These are phyloP conservation scores for Pemphredon lugubris DNA, from an alignment of 2,888 invertebrate species.

Conservation along the genomic window DNA sequence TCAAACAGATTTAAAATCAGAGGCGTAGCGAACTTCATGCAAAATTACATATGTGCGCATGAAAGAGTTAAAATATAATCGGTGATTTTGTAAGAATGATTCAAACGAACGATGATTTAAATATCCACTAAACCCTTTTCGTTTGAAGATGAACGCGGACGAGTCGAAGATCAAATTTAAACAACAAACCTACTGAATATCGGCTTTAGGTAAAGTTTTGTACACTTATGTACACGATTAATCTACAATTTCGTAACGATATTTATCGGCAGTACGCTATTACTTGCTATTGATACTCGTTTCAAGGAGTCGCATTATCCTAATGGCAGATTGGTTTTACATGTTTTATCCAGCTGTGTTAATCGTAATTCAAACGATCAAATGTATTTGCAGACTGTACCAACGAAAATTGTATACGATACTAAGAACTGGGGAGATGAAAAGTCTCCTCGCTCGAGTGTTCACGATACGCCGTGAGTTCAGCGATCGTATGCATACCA, in stretches of 20 bases:
- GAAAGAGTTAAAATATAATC: constrained; percentile 20
- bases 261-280: constrained; percentile 48
- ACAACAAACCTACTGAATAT: constrained; percentile 45
- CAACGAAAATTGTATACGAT: not conserved
- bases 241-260: constrained; percentile 37
- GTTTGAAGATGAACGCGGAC: constrained; percentile 44
- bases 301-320: constrained; percentile 32
- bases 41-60: not conserved
- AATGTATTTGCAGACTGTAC: constrained; percentile 11
- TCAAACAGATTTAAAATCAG: too few relatives aligned
- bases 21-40: too few relatives aligned
- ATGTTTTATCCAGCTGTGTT: constrained; percentile 20
- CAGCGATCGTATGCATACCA: constrained; percentile 15
- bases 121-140: constrained; percentile 21
- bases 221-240: constrained; percentile 58
- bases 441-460: not conserved
- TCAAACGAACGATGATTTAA: constrained; percentile 15
- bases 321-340: constrained; percentile 48
- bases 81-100: not conserved
- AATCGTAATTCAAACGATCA: constrained; percentile 9
- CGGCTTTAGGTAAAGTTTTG: constrained; percentile 45
- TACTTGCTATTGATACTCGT: constrained; percentile 41
- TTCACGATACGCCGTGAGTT: constrained; percentile 13
- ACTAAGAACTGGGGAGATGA: not conserved
- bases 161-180: constrained; percentile 56